phyloP scores from a whole-genome alignment of 2,113 vertebrate species.

The Gallinago jamesoni region DNA sequence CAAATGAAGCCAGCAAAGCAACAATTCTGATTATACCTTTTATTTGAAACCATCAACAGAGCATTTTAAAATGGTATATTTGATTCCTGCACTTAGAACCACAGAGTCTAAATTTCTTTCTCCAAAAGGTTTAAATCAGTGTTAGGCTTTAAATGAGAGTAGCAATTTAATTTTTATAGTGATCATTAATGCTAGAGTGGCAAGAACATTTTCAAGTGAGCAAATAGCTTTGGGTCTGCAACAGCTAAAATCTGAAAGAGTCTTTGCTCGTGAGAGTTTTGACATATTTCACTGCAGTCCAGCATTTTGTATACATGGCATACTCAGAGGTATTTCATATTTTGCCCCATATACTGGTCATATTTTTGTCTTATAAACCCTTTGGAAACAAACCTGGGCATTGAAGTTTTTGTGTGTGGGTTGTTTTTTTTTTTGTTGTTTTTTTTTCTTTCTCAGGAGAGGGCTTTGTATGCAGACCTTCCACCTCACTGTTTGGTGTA shows the following conservation, averaged over 20 bases:
- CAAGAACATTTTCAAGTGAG: slow-evolving; percentile 31
- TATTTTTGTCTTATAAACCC: neutral
- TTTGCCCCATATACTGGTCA: neutral
- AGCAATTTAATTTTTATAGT: neutral
- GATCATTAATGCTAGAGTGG: neutral
- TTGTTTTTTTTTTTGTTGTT: too few species aligned
- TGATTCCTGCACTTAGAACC: neutral
- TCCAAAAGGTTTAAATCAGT: neutral
- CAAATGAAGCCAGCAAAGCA: neutral
- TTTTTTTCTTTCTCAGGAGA: neutral
- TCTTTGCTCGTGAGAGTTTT: neutral
- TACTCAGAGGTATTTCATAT: neutral
- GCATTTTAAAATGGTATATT: neutral
- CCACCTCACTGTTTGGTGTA: neutral
- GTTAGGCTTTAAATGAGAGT: slow-evolving; percentile 7
- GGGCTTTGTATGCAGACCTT: neutral
- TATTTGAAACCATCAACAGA: neutral
- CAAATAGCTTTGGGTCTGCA: neutral
- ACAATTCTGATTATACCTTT: neutral
- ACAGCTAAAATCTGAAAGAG: neutral
- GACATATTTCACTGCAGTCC: neutral
- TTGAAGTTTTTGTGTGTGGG: neutral
- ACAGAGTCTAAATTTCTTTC: neutral
- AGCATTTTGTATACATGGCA: neutral
- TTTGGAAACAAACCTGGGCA: neutral